Evolutionary conservation across 2,797 vertebrate genomes (phyloP), one percentile per base, ranked within the genome.

Genomic region (Clamator glandarius): DNA sequence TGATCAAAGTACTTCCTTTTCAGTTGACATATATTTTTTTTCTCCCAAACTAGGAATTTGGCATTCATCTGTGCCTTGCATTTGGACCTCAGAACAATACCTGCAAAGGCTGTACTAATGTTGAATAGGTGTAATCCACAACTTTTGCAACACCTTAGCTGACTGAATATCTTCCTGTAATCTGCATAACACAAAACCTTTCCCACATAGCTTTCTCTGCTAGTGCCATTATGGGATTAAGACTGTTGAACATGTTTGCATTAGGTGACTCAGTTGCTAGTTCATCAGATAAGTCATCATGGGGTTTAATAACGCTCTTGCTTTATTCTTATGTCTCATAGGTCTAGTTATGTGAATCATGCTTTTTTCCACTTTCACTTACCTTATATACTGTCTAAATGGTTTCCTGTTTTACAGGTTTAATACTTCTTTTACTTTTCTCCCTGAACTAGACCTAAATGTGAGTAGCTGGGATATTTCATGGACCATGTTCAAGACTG

Each of bases 391-490:
- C 31, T 41, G 15, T 68, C n/a, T 72, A 57, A 79, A 89, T 69
- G 69, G 63, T 76, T 59, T 79, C 28, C 41, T 39, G 6, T 1
- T 69, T 74, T 87, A 36, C 5, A 41, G 20, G 14, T 79, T 82
- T 81, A 69, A 79, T 82, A 26, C 31, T 76, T 57, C 16, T 75
- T 51, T 89, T 81, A 12, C 63, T 82, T 84, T 69, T 48, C 19
- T 76, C 84, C 42, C 20, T 58, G 41, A 92, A 55, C 90, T 80
- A 87, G 50, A 70, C 23, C 50, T 89, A 78, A 88, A 78, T 84
- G 41, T 82, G 28, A 75, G 29, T 78, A 64, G 20, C 0, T 90
- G 51, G 26, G 28, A 63, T 94, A 84, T 81, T 88, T 93, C 52
- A 82, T 55, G 67, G 41, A 57, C 57, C 8, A 5, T 28, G 36